phyloP scores from a whole-genome alignment of 1,140 invertebrate genomes.

The Teleogryllus occipitalis region DNA sequence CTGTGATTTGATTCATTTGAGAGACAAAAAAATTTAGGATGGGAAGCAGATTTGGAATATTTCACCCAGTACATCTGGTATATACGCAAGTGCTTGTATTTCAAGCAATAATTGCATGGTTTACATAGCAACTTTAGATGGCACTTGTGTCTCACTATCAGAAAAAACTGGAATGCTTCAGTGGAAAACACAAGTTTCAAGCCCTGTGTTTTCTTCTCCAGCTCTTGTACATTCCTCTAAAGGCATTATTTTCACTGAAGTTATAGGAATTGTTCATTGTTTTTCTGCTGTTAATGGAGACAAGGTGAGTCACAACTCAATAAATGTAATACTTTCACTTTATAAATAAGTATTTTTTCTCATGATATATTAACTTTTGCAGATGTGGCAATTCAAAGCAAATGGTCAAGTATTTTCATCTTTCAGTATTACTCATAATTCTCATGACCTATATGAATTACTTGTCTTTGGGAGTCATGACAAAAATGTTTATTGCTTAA shows the following conservation, averaged over 20 bases:
- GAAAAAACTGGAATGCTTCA: slow-evolving; percentile 36
- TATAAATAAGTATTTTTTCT: slow-evolving; percentile 6
- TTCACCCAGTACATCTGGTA: slow-evolving; percentile 40
- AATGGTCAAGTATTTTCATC: slow-evolving; percentile 59
- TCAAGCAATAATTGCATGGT: slow-evolving; percentile 36
- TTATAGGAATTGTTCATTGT: slow-evolving; percentile 47
- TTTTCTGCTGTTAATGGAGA: slow-evolving; percentile 36
- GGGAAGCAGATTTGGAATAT: slow-evolving; percentile 40
- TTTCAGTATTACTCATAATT: slow-evolving; percentile 29
- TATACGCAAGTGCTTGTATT: slow-evolving; percentile 52
- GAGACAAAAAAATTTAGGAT: slow-evolving; percentile 31
- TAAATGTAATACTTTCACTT: background rate
- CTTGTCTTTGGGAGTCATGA: slow-evolving; percentile 57
- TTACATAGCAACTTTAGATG: slow-evolving; percentile 48
- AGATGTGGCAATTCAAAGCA: slow-evolving; percentile 50
- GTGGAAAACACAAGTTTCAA: slow-evolving; percentile 44
- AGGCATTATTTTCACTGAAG: slow-evolving; percentile 44
- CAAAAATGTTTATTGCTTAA: slow-evolving; percentile 46
- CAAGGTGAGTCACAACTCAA: slow-evolving; percentile 31
- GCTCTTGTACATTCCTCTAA: slow-evolving; percentile 37
- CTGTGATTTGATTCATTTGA: slow-evolving; percentile 8
- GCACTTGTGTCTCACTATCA: slow-evolving; percentile 43
- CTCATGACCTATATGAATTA: slow-evolving; percentile 25
- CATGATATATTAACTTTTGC: slow-evolving; percentile 27
- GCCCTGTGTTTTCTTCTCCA: slow-evolving; percentile 57